A percentile compares a stretch with the other conserved stretches of the same genome.
Evolutionary conservation across 2,888 invertebrate genomes (phyloP).

Genomic region (Thera obeliscata): DNA sequence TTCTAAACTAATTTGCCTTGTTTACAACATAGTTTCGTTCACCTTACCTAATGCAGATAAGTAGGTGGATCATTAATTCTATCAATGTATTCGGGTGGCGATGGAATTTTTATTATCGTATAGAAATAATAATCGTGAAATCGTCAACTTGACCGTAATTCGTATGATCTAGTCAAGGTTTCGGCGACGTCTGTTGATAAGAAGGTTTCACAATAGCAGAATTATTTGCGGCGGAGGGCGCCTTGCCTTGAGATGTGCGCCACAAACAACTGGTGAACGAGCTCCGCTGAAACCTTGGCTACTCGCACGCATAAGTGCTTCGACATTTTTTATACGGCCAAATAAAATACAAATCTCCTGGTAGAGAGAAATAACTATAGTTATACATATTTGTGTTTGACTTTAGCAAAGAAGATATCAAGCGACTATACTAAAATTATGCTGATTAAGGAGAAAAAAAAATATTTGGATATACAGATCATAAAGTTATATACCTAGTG

Average conservation of each 20-base stretch:
- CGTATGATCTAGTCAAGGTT: conserved; percentile 80
- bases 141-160: conserved; percentile 84
- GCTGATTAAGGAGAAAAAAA: too few species aligned
- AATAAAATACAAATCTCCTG: background rate
- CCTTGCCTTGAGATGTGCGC: conserved; percentile 78
- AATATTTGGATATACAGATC: too few species aligned
- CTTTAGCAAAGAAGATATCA: too few species aligned
- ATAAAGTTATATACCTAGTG: too few species aligned
- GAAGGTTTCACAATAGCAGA: conserved; percentile 82
- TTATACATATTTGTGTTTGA: too few species aligned
- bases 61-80: conserved; percentile 32
- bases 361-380: too few species aligned
- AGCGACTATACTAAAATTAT: too few species aligned
- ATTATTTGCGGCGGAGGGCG: conserved; percentile 81
- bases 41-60: conserved; percentile 38
- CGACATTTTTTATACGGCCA: background rate
- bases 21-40: conserved; percentile 26
- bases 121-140: conserved; percentile 75
- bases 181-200: conserved; percentile 71
- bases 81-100: conserved; percentile 37
- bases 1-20: conserved; percentile 15
- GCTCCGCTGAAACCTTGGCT: conserved; percentile 71
- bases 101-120: conserved; percentile 69
- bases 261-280: conserved; percentile 77
- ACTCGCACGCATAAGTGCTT: conserved; percentile 65